phyloP scores from a whole-genome alignment of 2,888 invertebrate genomes.

The Tanypteryx hageni region DNA sequence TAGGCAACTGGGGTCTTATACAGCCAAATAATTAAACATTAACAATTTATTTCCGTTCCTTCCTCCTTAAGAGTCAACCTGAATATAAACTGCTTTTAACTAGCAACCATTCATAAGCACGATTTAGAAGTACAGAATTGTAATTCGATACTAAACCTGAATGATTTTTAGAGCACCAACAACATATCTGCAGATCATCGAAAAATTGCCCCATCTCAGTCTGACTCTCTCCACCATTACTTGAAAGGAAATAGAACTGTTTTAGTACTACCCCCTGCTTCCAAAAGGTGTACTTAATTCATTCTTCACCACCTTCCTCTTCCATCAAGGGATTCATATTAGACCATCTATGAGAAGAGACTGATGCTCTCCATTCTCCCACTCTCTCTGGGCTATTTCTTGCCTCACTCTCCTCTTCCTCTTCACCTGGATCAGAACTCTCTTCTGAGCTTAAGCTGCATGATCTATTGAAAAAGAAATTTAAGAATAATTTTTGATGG shows the following conservation, averaged over 20 bases:
- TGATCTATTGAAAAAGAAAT: constrained; percentile 75
- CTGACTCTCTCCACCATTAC: neutral
- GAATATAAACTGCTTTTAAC: neutral
- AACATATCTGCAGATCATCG: neutral
- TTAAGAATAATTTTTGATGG: neutral
- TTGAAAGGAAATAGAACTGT: neutral
- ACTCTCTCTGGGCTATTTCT: neutral
- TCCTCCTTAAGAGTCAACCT: neutral
- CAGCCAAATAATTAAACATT: neutral
- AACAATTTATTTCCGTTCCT: neutral
- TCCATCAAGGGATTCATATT: constrained; percentile 39
- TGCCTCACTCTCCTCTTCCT: constrained; percentile 34
- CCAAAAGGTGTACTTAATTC: neutral
- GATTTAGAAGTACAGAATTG: neutral
- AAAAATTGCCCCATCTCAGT: neutral
- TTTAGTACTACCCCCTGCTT: neutral
- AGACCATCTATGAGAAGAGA: neutral
- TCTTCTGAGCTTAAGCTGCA: constrained; percentile 80
- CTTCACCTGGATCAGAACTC: constrained; percentile 75
- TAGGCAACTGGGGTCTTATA: neutral
- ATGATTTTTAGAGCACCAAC: neutral
- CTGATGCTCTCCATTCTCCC: constrained; percentile 15
- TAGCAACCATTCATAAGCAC: neutral
- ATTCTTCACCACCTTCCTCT: constrained; percentile 31
- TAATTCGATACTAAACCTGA: neutral